These are phyloP conservation scores for Ennomos quercinarius DNA, from an alignment of 2,888 invertebrate genomes.

Conservation along the genomic window DNA sequence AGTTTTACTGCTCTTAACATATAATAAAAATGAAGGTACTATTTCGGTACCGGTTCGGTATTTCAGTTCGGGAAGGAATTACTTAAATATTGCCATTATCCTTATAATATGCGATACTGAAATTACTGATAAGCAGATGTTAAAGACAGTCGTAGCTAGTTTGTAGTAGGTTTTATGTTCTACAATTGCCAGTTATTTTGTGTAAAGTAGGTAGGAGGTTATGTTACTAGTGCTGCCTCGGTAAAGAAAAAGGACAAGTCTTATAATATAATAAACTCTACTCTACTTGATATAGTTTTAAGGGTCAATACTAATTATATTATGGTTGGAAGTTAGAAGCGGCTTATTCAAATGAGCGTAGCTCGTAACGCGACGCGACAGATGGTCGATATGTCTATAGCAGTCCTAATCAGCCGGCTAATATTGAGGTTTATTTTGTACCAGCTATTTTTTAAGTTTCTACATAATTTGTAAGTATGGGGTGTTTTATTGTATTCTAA, in stretches of 20 bases:
- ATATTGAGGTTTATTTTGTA: slow-evolving; percentile 1
- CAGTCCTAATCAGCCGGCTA: slow-evolving; percentile 13
- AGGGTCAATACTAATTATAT: slow-evolving; percentile 7
- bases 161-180: slow-evolving; percentile 22
- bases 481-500: no score
- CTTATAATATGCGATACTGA: no score
- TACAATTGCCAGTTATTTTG: slow-evolving; percentile 36
- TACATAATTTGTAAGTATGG: no score
- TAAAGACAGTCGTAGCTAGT: slow-evolving; percentile 13
- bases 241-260: slow-evolving; percentile 14
- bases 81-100: no score
- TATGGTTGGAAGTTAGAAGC: neutral
- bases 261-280: slow-evolving; percentile 5
- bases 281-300: slow-evolving; percentile 13
- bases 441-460: neutral
- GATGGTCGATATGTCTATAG: slow-evolving; percentile 9
- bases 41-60: no score
- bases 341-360: neutral
- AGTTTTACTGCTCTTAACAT: no score
- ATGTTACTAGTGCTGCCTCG: neutral
- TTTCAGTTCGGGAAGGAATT: no score
- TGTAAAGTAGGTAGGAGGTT: slow-evolving; percentile 16
- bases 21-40: no score
- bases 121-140: slow-evolving; percentile 16
- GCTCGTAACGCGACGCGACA: slow-evolving; percentile 14